Percentiles rank a stretch among this genome's conserved stretches.
Evolutionary conservation across 2,797 vertebrate genomes (phyloP).

Genomic region (Coracias cyanogaster): DNA sequence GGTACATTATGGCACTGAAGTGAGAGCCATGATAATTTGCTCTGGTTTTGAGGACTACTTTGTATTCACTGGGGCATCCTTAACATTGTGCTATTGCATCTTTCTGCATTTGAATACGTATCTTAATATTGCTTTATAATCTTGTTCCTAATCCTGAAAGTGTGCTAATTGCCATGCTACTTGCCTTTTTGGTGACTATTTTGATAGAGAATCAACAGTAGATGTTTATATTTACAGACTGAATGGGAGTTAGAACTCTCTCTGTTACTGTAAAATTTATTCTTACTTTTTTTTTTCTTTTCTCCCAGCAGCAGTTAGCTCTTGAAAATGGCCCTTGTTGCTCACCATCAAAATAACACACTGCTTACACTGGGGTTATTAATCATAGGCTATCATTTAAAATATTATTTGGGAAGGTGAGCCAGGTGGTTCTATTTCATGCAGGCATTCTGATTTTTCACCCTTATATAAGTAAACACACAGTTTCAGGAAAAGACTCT

Average conservation of each 20-base stretch:
- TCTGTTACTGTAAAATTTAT: background rate
- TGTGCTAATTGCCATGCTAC: background rate
- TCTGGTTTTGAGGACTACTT: background rate
- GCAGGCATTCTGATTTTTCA: background rate
- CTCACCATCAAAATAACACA: background rate
- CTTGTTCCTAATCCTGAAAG: background rate
- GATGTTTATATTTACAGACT: background rate
- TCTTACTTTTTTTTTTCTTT: background rate
- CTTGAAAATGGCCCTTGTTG: background rate
- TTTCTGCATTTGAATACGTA: background rate
- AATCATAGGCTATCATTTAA: background rate
- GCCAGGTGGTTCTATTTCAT: background rate
- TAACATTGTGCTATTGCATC: background rate
- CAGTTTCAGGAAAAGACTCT: background rate
- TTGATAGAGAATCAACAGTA: background rate
- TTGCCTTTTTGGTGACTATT: conserved; percentile 9
- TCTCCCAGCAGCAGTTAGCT: background rate
- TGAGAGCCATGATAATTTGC: background rate
- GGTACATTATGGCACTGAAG: background rate
- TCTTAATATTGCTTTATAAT: background rate
- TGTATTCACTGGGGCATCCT: background rate
- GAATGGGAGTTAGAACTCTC: background rate
- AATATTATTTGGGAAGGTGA: conserved; percentile 4
- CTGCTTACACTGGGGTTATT: background rate
- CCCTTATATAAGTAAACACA: background rate